A percentile compares a stretch with the other conserved stretches of the same genome.
phyloP scores from a whole-genome alignment of 2,797 vertebrate genomes.

The Echeneis naucrates region DNA sequence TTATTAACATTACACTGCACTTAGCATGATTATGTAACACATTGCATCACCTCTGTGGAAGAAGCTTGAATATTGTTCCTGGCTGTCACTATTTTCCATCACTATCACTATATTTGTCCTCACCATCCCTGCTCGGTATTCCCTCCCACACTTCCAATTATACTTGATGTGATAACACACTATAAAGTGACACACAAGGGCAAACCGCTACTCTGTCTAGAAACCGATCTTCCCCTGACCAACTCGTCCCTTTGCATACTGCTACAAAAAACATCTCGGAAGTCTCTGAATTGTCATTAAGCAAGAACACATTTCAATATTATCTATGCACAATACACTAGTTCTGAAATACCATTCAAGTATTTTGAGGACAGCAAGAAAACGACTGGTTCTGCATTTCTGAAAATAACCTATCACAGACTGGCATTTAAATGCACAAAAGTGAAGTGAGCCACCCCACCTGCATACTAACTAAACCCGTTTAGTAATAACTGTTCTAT shows the following conservation, averaged over 20 bases:
- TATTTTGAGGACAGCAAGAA: slow-evolving; percentile 10
- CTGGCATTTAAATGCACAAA: slow-evolving; percentile 24
- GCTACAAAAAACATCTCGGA: slow-evolving; percentile 9
- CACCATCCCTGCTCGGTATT: slow-evolving; percentile 78
- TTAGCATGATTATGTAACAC: slow-evolving; percentile 15
- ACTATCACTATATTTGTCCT: slow-evolving; percentile 61
- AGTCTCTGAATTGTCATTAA: slow-evolving; percentile 16
- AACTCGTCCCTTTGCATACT: slow-evolving; percentile 25
- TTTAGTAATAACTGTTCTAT: background rate
- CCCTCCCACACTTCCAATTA: slow-evolving; percentile 84
- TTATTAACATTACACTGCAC: background rate
- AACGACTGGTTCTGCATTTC: slow-evolving; percentile 9
- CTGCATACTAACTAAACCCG: slow-evolving; percentile 23
- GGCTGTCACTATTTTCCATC: slow-evolving; percentile 58
- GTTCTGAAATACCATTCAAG: slow-evolving; percentile 8
- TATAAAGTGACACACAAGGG: slow-evolving; percentile 84
- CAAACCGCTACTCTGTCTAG: slow-evolving; percentile 70
- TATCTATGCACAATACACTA: background rate
- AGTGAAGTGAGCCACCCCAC: background rate
- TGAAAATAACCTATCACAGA: slow-evolving; percentile 24
- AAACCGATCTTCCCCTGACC: slow-evolving; percentile 59
- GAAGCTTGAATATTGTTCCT: slow-evolving; percentile 38
- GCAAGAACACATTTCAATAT: slow-evolving; percentile 17
- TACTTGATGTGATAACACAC: slow-evolving; percentile 83
- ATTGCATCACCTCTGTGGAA: slow-evolving; percentile 33